Evolutionary conservation across 2,888 invertebrate species (phyloP), one percentile per base, ranked within the genome.

Genomic region (Pollenia amentaria): DNA sequence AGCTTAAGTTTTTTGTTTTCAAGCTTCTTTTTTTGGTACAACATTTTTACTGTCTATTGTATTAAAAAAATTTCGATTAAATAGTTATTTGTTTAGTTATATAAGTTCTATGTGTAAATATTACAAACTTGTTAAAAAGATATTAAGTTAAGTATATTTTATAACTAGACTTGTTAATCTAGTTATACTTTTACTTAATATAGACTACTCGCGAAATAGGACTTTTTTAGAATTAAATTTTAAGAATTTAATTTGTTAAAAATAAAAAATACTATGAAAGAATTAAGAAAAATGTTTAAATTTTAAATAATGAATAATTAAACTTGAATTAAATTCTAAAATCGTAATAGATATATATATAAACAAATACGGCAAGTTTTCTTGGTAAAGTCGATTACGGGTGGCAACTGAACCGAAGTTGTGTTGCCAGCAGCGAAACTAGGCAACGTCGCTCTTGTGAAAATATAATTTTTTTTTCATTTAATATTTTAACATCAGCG

Each of bases 81-180:
- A 18, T 73, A 48, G 62, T 77, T 60, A 85, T 62, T 64, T 57
- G 21, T 57, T 75, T 86, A 86, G 78, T 65, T 84, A 60, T 40
- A 46, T 87, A 87, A 87, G 87, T 72, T 81, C 10, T 87, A 84
- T 77, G 80, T 87, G 87, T 87, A 87, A 84, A 87, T 87, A 84
- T 73, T 80, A 38, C 42, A 73, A 78, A 57, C 72, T 29, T 29
- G 29, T 29, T 62, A 60, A 65, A 69, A 72, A 21, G 65, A 62
- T 48, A 46, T 29, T 62, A n/a, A 69, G 67, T 76, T 76, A 44
- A 51, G 44, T 86, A 38, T 64, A 40, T 53, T 21, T 9, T 53
- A 42, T 67, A 75, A 73, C 77, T 55, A 14, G 62, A 55, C 72
- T 86, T 83, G 82, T 65, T 65, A 57, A 62, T 42, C 42, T 42